Evolutionary conservation across 2,113 vertebrate species (phyloP).

Genomic region (Rattus rattus): DNA sequence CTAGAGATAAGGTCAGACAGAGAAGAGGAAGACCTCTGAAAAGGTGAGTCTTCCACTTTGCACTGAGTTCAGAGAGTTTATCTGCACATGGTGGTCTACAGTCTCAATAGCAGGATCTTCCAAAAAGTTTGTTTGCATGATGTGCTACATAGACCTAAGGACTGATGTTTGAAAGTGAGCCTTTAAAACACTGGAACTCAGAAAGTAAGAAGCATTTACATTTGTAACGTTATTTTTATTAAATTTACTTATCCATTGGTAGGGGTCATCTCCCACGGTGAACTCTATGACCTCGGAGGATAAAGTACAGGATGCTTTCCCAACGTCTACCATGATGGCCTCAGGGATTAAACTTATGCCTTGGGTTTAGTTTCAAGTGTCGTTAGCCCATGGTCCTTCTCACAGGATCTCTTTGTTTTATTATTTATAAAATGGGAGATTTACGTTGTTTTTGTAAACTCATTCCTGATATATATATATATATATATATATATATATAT

Average conservation of each 20-base stretch:
- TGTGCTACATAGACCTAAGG: background rate
- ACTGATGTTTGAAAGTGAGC: background rate
- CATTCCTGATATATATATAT: background rate
- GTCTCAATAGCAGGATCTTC: too few species aligned
- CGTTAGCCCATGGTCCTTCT: background rate
- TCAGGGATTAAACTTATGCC: too few species aligned
- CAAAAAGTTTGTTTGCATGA: too few species aligned
- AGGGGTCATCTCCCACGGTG: background rate
- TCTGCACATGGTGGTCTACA: too few species aligned
- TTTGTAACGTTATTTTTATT: background rate
- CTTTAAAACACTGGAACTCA: background rate
- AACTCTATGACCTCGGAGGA: background rate
- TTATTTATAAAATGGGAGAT: background rate
- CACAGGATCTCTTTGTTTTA: background rate
- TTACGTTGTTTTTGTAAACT: background rate
- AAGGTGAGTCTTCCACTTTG: too few species aligned
- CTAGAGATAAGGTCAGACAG: too few species aligned
- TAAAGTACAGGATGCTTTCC: background rate
- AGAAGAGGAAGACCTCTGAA: too few species aligned
- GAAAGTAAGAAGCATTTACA: background rate
- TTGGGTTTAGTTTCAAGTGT: background rate
- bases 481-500: conserved; percentile 2
- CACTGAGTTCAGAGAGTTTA: too few species aligned
- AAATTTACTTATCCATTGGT: background rate
- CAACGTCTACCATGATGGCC: too few species aligned